Conservation (phyloP, 2,113 vertebrate species). For the Dasyurus viverrinus region DNA sequence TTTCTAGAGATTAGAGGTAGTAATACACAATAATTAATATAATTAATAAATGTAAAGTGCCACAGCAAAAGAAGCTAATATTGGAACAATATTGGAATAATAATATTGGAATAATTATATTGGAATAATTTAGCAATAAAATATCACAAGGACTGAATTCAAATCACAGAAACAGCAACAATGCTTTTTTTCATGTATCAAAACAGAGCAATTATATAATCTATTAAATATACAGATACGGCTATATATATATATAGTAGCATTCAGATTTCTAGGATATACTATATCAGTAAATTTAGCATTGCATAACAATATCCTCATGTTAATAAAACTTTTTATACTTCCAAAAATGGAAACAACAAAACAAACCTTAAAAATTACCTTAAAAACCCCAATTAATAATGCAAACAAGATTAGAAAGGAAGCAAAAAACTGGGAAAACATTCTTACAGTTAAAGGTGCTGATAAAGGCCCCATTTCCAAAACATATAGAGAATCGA, state of each 20-base stretch:
- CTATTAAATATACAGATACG: too few species aligned
- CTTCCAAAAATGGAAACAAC: neutral
- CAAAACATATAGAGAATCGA: too few species aligned
- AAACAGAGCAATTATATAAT: neutral
- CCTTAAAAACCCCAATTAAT: too few species aligned
- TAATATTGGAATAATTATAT: neutral
- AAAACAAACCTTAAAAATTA: neutral
- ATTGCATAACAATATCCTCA: neutral
- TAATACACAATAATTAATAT: neutral
- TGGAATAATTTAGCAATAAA: neutral
- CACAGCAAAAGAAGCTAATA: neutral
- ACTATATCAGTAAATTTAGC: neutral
- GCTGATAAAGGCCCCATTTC: too few species aligned
- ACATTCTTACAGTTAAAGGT: too few species aligned
- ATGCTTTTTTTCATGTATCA: neutral
- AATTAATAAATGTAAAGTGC: neutral
- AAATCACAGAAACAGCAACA: neutral
- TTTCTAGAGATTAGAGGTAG: neutral
- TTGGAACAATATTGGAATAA: neutral
- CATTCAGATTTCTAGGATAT: neutral
- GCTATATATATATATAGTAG: neutral
- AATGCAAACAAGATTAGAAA: too few species aligned
- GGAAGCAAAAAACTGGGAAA: too few species aligned
- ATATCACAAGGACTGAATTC: neutral
- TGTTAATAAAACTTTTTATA: neutral